phyloP scores from a whole-genome alignment of 2,888 invertebrate species.

The Tetanocera ferruginea region DNA sequence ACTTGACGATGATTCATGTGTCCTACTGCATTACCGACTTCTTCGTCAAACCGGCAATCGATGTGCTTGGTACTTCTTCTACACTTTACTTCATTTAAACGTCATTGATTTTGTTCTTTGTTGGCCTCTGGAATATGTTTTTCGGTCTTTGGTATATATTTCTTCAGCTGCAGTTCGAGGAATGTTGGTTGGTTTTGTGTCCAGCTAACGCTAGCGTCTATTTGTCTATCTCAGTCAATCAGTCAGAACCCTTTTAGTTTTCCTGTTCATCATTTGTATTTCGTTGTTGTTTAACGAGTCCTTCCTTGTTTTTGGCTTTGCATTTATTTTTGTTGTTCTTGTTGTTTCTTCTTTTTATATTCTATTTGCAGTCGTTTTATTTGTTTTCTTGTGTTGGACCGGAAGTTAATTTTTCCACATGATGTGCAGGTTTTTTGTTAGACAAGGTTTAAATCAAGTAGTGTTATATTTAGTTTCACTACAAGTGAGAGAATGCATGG shows the following conservation, averaged over 20 bases:
- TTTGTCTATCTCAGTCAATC: conserved; percentile 4
- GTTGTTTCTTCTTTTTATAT: background rate
- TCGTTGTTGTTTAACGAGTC: conserved; percentile 18
- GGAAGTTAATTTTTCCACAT: conserved; percentile 12
- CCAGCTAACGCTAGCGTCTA: background rate
- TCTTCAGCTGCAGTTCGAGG: too few relatives aligned
- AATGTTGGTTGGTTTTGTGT: background rate
- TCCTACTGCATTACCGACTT: conserved; percentile 1
- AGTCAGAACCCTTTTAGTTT: background rate
- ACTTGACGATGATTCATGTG: background rate
- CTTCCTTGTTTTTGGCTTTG: background rate
- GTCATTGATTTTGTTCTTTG: background rate
- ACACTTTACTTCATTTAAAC: background rate
- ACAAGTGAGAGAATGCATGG: too few relatives aligned
- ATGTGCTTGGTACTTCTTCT: background rate
- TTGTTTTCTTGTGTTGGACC: background rate
- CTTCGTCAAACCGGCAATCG: background rate
- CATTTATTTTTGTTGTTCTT: background rate
- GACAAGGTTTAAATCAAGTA: too few relatives aligned
- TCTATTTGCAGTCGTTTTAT: background rate
- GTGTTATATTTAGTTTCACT: too few relatives aligned
- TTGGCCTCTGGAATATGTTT: background rate
- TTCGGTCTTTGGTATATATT: too few relatives aligned
- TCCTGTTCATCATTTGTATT: background rate
- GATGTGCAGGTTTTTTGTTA: background rate